Evolutionary conservation across 2,888 invertebrate species (phyloP), one percentile per base, ranked within the genome.

Genomic region (Pasiphila rectangulata): DNA sequence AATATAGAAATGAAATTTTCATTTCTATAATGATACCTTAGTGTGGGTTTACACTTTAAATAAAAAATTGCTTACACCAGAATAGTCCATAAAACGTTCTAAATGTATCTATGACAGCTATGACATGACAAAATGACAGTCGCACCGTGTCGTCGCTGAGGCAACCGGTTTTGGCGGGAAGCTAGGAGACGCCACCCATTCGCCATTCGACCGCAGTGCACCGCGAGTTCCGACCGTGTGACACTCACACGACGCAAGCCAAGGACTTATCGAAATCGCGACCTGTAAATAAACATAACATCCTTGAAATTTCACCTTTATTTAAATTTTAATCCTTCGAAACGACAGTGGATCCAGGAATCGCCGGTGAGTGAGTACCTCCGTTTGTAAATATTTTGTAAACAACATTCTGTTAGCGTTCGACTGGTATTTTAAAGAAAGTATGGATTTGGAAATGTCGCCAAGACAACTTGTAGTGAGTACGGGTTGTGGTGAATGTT

Each of bases 161-260:
- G 78, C 72, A 65, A 84, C 85, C 78, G 80, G 83, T 83, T 86
- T 82, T 75, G 75, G 84, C 83, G 86, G 74, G 81, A 80, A 82
- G 73, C 75, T 63, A 63, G 48, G 60, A 60, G 57, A 57, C 50
- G 66, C 24, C 63, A 59, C 58, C n/a, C 69, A 60, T 54, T 16
- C 53, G 56, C 50, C 79, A 83, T 81, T 84, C 85, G 87, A 86
- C 85, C 86, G 86, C 84, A 85, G 87, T 87, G 80, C 83, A 81
- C 79, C 76, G 85, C 85, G 78, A 80, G 71, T 75, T 75, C 61
- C 79, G 78, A 79, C 75, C 74, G 72, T 72, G 69, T 68, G 63
- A 63, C 61, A 57, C n/a, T n/a, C n/a, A n/a, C 53, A 17, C 83
- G 79, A 84, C 85, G 84, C 84, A 86, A 79, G 84, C 84, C 61